phyloP scores from a whole-genome alignment of 2,888 invertebrate species.

The Heliconius sara region DNA sequence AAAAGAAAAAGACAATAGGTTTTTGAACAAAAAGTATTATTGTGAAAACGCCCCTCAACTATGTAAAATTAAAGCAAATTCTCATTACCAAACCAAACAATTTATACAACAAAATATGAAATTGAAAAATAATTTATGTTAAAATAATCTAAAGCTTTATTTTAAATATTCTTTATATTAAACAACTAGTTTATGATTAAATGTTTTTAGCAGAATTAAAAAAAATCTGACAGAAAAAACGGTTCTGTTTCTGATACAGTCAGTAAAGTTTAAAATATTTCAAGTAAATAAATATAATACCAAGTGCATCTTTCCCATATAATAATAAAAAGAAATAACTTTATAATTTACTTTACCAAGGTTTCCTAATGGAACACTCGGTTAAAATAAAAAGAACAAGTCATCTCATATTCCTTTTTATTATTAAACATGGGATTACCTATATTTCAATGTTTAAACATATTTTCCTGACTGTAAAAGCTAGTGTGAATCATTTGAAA shows the following conservation, averaged over 20 bases:
- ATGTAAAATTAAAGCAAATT: constrained; percentile 2
- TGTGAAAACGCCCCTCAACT: background rate
- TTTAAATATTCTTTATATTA: background rate
- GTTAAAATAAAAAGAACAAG: too few species aligned
- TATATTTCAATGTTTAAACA: background rate
- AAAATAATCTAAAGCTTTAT: background rate
- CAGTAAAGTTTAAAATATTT: constrained; percentile 4
- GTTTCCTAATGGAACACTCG: too few species aligned
- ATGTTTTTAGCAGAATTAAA: background rate
- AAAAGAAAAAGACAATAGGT: constrained; percentile 10
- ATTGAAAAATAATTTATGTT: constrained; percentile 6
- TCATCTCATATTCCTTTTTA: background rate
- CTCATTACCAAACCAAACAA: constrained; percentile 15
- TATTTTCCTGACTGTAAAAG: constrained; percentile 36
- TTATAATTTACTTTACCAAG: too few species aligned
- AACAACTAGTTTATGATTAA: background rate
- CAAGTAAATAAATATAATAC: too few species aligned
- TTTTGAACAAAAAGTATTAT: constrained; percentile 3
- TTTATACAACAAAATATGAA: background rate
- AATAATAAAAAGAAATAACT: constrained; percentile 8
- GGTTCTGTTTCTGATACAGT: constrained; percentile 8
- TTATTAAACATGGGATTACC: background rate
- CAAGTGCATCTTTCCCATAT: background rate
- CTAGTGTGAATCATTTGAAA: constrained; percentile 39
- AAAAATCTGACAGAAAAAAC: background rate